Conservation (phyloP, 2,888 invertebrate genomes). For the Orthonevra nobilis region DNA sequence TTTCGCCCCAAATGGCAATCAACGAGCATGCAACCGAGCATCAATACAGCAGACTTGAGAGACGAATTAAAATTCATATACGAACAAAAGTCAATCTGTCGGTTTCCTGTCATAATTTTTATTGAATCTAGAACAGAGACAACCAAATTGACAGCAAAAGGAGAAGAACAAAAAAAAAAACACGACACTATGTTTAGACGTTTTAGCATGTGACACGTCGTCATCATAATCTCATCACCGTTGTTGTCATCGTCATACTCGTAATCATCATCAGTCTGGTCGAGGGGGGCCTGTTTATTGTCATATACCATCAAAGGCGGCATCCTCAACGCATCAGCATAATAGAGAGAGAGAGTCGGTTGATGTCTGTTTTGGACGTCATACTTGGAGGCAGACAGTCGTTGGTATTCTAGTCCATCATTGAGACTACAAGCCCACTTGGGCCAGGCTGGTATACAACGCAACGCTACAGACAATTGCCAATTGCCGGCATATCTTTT, state of each 20-base stretch:
- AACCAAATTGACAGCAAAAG: constrained; percentile 22
- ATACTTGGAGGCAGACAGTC: constrained; percentile 39
- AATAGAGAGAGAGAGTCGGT: constrained; percentile 26
- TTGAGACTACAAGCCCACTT: constrained; percentile 29
- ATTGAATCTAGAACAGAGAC: constrained; percentile 10
- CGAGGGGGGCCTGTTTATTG: constrained; percentile 55
- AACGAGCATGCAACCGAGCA: too few relatives aligned
- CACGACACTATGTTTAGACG: constrained; percentile 31
- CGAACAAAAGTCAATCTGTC: constrained; percentile 66
- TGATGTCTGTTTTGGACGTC: constrained; percentile 37
- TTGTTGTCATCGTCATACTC: constrained; percentile 15
- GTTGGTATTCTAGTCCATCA: constrained; percentile 42
- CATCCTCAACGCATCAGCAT: constrained; percentile 33
- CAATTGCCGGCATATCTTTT: constrained; percentile 27
- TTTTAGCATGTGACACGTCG: constrained; percentile 57
- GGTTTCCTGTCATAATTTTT: constrained; percentile 61
- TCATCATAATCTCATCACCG: constrained; percentile 3
- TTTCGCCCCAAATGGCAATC: background rate
- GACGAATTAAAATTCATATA: constrained; percentile 43
- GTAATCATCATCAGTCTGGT: constrained; percentile 23
- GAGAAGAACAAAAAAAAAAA: too few relatives aligned
- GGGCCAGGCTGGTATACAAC: constrained; percentile 8
- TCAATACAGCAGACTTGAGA: too few relatives aligned
- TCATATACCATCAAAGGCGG: constrained; percentile 67
- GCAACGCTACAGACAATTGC: constrained; percentile 57